A percentile compares a stretch with the other conserved stretches of the same genome.
Evolutionary conservation across 2,797 vertebrate genomes (phyloP).

Genomic region (Lepilemur ruficaudatus): DNA sequence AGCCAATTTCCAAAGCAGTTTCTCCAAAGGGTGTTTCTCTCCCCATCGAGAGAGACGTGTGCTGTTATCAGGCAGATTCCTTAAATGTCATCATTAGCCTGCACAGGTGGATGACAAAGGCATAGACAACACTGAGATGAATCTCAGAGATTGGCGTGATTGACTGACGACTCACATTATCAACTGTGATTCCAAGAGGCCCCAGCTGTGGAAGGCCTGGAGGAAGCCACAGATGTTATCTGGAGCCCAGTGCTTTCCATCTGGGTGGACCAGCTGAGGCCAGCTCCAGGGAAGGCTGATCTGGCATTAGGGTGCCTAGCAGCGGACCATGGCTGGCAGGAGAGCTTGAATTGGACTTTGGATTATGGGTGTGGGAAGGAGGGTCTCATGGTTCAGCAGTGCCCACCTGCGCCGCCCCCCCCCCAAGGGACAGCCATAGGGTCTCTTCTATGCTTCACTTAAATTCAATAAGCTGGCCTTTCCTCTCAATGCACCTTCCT

Average conservation of each 20-base stretch:
- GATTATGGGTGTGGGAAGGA: neutral
- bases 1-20: neutral
- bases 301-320: neutral
- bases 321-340: rapidly evolving
- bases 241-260: neutral
- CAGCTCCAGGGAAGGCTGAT: neutral
- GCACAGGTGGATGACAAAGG: neutral
- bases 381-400: neutral
- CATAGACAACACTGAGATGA: neutral
- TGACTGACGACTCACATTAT: neutral
- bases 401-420: neutral
- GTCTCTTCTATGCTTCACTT: neutral
- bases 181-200: neutral
- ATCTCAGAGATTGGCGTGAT: neutral
- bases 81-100: neutral
- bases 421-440: too few relatives aligned
- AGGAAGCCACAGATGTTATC: neutral
- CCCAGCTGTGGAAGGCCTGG: neutral
- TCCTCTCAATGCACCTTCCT: neutral
- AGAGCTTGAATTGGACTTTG: neutral
- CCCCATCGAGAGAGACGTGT: neutral
- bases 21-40: neutral
- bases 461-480: neutral
- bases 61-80: neutral
- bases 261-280: neutral